Percentiles rank a stretch among this genome's conserved stretches.
Evolutionary conservation across 2,888 invertebrate genomes (phyloP).

Genomic region (Mythimna vitellina): DNA sequence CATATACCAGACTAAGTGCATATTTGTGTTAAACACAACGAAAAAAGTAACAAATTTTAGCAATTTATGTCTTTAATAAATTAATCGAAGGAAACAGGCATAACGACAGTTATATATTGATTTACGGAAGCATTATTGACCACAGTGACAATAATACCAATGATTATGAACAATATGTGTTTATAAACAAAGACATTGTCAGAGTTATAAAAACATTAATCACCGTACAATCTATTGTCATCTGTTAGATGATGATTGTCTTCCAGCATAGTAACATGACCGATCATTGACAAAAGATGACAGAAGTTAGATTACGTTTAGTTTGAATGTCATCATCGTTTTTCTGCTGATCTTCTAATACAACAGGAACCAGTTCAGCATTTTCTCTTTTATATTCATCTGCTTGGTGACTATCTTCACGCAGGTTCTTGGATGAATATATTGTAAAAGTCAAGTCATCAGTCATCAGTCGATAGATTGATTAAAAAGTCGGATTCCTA

Average conservation of each 20-base stretch:
- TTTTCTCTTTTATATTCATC: neutral
- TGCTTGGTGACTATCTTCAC: neutral
- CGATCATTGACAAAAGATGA: neutral
- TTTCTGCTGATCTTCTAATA: neutral
- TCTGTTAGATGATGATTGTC: neutral
- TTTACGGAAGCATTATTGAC: constrained; percentile 21
- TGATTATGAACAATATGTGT: constrained; percentile 19
- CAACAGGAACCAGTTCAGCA: neutral
- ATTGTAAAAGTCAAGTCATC: neutral
- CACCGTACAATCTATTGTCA: constrained; percentile 15
- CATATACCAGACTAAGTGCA: neutral
- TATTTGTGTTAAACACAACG: neutral
- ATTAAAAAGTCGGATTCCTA: neutral
- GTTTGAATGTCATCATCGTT: neutral
- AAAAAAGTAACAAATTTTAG: neutral
- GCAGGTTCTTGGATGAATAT: no score
- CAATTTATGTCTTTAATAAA: constrained; percentile 22
- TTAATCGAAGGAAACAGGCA: neutral
- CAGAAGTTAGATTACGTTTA: neutral
- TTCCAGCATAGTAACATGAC: neutral
- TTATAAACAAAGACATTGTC: constrained; percentile 40
- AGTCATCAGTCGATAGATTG: neutral
- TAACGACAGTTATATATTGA: neutral
- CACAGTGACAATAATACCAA: constrained; percentile 7
- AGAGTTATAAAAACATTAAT: constrained; percentile 23